These are phyloP conservation scores for Archips xylosteana DNA, from an alignment of 2,888 invertebrate genomes.

Conservation along the genomic window DNA sequence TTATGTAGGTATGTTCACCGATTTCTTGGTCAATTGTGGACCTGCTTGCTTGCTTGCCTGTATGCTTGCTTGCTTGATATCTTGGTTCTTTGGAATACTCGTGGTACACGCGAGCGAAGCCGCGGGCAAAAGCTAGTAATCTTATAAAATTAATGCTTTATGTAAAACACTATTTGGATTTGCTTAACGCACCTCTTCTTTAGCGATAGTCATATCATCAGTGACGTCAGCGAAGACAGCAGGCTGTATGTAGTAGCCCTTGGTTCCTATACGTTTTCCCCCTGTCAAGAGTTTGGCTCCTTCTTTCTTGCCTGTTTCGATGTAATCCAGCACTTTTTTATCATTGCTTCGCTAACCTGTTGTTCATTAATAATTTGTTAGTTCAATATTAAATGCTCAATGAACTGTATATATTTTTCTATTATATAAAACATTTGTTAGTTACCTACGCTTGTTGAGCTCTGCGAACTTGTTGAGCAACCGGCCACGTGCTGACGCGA, in stretches of 20 bases:
- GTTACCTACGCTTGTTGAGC: slow-evolving; percentile 62
- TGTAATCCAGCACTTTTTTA: slow-evolving; percentile 87
- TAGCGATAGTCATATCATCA: slow-evolving; percentile 88
- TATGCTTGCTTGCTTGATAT: no score
- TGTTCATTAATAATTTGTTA: neutral
- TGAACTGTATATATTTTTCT: no score
- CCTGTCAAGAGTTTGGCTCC: slow-evolving; percentile 90
- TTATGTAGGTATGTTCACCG: no score
- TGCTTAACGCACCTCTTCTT: slow-evolving; percentile 83
- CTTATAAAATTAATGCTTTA: no score
- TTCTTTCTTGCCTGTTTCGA: slow-evolving; percentile 89
- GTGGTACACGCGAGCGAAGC: no score
- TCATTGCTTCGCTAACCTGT: slow-evolving; percentile 87
- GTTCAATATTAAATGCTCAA: no score
- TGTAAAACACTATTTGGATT: no score
- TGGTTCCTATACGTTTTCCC: slow-evolving; percentile 83
- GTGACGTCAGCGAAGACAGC: slow-evolving; percentile 89
- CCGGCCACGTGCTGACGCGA: slow-evolving; percentile 91
- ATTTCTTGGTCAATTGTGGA: no score
- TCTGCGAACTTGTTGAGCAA: slow-evolving; percentile 91
- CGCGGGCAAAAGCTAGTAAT: no score
- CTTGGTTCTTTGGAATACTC: no score
- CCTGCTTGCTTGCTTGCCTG: no score
- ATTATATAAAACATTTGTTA: neutral
- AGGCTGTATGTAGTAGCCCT: slow-evolving; percentile 89